These are phyloP conservation scores for Cataglyphis altisquamis DNA, from an alignment of 2,888 invertebrate genomes.

Conservation along the genomic window DNA sequence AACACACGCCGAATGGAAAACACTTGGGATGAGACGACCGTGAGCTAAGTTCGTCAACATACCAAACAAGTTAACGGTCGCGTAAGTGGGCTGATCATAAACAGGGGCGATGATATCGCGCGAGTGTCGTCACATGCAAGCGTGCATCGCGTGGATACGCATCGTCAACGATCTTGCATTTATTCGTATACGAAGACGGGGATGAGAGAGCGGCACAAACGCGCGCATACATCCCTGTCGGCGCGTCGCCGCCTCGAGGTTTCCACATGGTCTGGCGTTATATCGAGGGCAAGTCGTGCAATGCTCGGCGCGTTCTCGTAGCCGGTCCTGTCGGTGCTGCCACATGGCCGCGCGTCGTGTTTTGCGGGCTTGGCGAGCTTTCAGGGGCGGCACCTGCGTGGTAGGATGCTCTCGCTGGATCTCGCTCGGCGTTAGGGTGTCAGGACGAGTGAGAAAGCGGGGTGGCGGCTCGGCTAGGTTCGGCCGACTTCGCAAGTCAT, in stretches of 20 bases:
- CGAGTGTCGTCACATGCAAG: background rate
- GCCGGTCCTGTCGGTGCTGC: constrained; percentile 80
- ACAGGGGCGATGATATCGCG: background rate
- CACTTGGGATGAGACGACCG: background rate
- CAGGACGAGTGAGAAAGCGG: constrained; percentile 65
- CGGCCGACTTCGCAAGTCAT: constrained; percentile 82
- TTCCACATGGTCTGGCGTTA: constrained; percentile 76
- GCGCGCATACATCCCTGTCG: constrained; percentile 55
- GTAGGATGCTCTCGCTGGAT: constrained; percentile 55
- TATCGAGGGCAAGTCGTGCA: constrained; percentile 60
- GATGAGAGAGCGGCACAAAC: background rate
- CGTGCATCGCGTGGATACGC: background rate
- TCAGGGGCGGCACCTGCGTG: constrained; percentile 76
- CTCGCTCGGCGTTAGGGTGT: constrained; percentile 57
- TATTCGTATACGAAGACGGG: constrained; percentile 6
- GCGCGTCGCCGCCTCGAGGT: constrained; percentile 75
- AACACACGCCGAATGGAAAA: background rate
- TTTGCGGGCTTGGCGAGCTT: constrained; percentile 74
- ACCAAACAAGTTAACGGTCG: constrained; percentile 4
- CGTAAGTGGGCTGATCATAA: constrained; percentile 4
- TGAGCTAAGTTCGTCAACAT: constrained; percentile 4
- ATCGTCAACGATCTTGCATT: constrained; percentile 13
- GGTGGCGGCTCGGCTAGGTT: constrained; percentile 78
- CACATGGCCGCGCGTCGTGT: constrained; percentile 79
- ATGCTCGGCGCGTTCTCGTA: constrained; percentile 61